Conservation (phyloP, 2,113 vertebrate genomes). For the Sceloporus undulatus region DNA sequence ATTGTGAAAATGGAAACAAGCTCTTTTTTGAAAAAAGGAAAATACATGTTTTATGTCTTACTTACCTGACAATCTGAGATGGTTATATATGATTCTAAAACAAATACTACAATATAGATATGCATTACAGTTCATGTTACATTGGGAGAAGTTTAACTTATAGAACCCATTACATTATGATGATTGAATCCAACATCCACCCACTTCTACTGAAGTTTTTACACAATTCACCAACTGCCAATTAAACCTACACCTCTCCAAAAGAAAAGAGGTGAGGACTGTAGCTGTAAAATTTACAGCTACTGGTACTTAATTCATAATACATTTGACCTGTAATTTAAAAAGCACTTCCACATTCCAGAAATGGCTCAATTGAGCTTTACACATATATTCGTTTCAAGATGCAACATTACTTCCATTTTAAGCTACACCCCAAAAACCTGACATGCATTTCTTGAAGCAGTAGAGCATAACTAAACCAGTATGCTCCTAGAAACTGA, state of each 20-base stretch:
- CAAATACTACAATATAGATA: neutral
- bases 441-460: conserved; percentile 4
- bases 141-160: neutral
- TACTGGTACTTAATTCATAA: conserved; percentile 10
- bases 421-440: neutral
- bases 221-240: neutral
- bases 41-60: neutral
- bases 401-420: neutral
- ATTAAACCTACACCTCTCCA: neutral
- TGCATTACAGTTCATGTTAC: neutral
- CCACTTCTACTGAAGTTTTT: neutral
- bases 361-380: conserved; percentile 24
- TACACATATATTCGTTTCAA: conserved; percentile 20
- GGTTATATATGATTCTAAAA: neutral
- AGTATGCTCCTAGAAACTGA: conserved; percentile 44
- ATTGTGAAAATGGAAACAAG: conserved; percentile 12
- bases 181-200: conserved; percentile 15
- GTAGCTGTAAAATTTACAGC: neutral
- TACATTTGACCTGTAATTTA: neutral
- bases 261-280: neutral
- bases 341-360: conserved; percentile 29
- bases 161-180: neutral
- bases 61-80: neutral
- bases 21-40: neutral
- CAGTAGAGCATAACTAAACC: conserved; percentile 17